Conservation (phyloP, 2,888 invertebrate species). For the Trachelus iudaicus region DNA sequence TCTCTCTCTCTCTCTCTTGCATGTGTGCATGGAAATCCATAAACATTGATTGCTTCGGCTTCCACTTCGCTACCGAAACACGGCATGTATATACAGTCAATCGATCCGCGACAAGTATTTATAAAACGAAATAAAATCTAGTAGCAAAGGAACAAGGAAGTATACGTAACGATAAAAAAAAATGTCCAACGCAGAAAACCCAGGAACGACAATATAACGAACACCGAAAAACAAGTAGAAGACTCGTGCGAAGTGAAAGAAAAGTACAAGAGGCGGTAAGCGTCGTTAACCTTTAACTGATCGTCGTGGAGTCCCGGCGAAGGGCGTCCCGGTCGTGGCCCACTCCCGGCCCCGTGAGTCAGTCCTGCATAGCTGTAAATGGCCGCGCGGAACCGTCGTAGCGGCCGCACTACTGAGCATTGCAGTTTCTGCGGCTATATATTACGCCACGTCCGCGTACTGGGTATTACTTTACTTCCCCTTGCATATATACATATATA, state of each 20-base stretch:
- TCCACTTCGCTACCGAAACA: conserved; percentile 4
- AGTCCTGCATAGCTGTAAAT: neutral
- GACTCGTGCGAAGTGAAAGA: neutral
- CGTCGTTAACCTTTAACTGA: neutral
- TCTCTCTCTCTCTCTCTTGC: conserved; percentile 23
- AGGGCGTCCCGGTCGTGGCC: neutral
- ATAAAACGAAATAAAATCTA: conserved; percentile 7
- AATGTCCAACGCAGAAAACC: neutral
- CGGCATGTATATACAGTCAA: neutral
- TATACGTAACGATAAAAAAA: neutral
- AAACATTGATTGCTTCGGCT: conserved; percentile 56
- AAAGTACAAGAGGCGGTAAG: neutral
- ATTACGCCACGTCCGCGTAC: conserved; percentile 36
- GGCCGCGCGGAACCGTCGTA: conserved; percentile 21
- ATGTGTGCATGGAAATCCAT: conserved; percentile 55
- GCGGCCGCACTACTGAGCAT: conserved; percentile 36
- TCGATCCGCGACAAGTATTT: neutral
- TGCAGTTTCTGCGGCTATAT: conserved; percentile 40
- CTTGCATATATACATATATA: neutral
- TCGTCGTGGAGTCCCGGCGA: neutral
- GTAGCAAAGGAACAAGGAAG: conserved; percentile 3
- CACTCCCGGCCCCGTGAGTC: neutral
- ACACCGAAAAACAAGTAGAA: neutral
- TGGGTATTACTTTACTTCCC: conserved; percentile 38
- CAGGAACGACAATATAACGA: neutral